phyloP scores from a whole-genome alignment of 2,113 vertebrate species.

The Martes martes region DNA sequence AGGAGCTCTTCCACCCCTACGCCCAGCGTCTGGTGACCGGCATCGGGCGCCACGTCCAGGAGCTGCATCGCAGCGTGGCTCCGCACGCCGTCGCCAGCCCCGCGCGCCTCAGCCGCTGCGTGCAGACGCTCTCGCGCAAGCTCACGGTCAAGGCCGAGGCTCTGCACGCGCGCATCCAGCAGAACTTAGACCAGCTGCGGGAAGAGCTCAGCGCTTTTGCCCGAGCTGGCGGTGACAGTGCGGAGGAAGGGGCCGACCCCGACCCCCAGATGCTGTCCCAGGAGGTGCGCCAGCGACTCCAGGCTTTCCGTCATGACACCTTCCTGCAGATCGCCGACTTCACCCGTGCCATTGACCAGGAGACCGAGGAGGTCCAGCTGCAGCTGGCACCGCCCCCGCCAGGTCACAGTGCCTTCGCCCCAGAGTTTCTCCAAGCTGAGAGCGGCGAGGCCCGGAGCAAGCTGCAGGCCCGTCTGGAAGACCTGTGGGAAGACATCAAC shows the following conservation, averaged over 20 bases:
- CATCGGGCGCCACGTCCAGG: slow-evolving; percentile 78
- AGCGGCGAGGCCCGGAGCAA: slow-evolving; percentile 76
- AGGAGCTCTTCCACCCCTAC: slow-evolving; percentile 71
- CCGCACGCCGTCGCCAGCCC: slow-evolving; percentile 75
- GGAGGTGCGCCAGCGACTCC: slow-evolving; percentile 80
- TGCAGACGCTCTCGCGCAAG: slow-evolving; percentile 82
- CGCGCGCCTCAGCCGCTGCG: slow-evolving; percentile 76
- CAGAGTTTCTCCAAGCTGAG: not conserved
- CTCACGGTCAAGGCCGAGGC: slow-evolving; percentile 82
- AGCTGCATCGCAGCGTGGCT: slow-evolving; percentile 79
- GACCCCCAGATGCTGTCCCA: slow-evolving; percentile 69
- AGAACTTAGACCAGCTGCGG: slow-evolving; percentile 84
- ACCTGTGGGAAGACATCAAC: slow-evolving; percentile 89
- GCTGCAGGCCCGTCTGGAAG: slow-evolving; percentile 85
- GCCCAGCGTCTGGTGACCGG: slow-evolving; percentile 76
- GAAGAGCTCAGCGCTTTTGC: slow-evolving; percentile 66
- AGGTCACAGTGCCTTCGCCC: not conserved
- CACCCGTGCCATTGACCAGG: slow-evolving; percentile 80
- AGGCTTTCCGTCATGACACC: slow-evolving; percentile 86
- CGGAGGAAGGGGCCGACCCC: slow-evolving; percentile 64
- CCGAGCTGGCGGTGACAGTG: not conserved
- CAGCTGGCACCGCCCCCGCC: slow-evolving; percentile 74
- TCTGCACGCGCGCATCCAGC: slow-evolving; percentile 84
- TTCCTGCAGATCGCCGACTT: slow-evolving; percentile 83
- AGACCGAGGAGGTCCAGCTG: slow-evolving; percentile 83